These are phyloP conservation scores for Volucella inanis DNA, from an alignment of 2,888 invertebrate species.

Conservation along the genomic window DNA sequence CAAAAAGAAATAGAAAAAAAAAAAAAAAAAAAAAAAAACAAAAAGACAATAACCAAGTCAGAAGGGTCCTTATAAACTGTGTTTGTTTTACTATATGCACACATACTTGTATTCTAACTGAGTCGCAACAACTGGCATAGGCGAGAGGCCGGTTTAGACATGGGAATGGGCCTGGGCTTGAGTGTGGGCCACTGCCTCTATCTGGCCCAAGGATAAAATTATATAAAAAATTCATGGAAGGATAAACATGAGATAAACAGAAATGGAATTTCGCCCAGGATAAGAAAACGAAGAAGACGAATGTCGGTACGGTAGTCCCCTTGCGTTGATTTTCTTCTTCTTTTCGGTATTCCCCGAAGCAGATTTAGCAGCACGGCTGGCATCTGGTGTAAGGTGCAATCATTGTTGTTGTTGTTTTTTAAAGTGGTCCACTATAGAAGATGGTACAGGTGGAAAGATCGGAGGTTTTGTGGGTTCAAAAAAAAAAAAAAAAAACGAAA, in stretches of 20 bases:
- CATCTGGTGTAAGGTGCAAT: constrained; percentile 68
- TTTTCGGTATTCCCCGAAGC: constrained; percentile 30
- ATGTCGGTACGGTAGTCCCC: constrained; percentile 57
- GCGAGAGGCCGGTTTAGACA: constrained; percentile 17
- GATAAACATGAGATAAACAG: constrained; percentile 74
- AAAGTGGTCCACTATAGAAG: no score
- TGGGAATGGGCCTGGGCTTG: no score
- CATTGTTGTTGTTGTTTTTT: constrained; percentile 42
- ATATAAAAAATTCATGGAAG: constrained; percentile 74
- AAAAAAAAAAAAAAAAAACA: constrained; percentile 1
- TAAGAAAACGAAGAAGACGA: constrained; percentile 62
- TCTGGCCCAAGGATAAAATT: constrained; percentile 60
- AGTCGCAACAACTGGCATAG: constrained; percentile 43
- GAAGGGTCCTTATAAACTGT: constrained; percentile 43
- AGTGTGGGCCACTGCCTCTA: no score
- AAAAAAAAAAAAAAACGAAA: no score
- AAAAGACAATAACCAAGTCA: constrained; percentile 10
- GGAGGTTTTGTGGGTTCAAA: no score
- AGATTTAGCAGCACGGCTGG: constrained; percentile 59
- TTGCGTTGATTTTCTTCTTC: constrained; percentile 54
- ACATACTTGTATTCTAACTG: constrained; percentile 16
- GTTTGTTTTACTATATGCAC: constrained; percentile 53
- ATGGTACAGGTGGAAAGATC: background rate
- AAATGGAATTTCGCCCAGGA: constrained; percentile 63
- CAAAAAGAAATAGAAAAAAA: constrained; percentile 10